Conservation (phyloP, 2,888 invertebrate species). For the Chrysotoxum bicinctum region DNA sequence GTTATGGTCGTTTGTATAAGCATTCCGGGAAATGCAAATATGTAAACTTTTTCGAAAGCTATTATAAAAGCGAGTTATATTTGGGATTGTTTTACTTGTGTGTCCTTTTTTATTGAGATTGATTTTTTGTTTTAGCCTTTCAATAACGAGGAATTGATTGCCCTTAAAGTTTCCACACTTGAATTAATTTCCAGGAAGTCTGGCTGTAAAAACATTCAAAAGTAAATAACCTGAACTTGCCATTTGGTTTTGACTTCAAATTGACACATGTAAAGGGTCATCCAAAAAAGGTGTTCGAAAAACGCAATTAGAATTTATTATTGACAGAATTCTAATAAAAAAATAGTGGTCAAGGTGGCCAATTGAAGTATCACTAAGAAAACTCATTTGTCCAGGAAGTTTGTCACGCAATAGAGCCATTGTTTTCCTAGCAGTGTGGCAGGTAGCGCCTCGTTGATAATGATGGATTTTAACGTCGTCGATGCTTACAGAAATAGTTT, state of each 20-base stretch:
- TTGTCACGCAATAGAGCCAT: too few relatives aligned
- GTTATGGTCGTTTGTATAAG: background rate
- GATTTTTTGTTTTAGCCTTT: background rate
- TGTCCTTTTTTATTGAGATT: conserved; percentile 20
- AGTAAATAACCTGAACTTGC: background rate
- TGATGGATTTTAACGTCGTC: too few relatives aligned
- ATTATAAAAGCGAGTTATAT: background rate
- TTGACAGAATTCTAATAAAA: too few relatives aligned
- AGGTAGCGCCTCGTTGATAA: too few relatives aligned
- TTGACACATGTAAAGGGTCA: too few relatives aligned
- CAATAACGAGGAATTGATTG: conserved; percentile 4
- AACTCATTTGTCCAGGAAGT: too few relatives aligned
- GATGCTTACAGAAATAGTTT: too few relatives aligned
- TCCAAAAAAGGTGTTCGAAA: too few relatives aligned
- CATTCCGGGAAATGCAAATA: conserved; percentile 21
- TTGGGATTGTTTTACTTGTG: background rate
- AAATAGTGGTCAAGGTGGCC: too few relatives aligned
- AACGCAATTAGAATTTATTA: too few relatives aligned
- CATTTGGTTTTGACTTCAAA: background rate
- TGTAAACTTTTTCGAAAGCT: background rate
- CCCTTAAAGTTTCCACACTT: background rate
- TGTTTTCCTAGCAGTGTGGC: too few relatives aligned
- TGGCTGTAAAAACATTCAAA: background rate
- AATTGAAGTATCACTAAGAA: too few relatives aligned
- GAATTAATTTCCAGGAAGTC: background rate